These are phyloP conservation scores for Pararge aegeria DNA, from an alignment of 1,140 invertebrate species.

Conservation along the genomic window DNA sequence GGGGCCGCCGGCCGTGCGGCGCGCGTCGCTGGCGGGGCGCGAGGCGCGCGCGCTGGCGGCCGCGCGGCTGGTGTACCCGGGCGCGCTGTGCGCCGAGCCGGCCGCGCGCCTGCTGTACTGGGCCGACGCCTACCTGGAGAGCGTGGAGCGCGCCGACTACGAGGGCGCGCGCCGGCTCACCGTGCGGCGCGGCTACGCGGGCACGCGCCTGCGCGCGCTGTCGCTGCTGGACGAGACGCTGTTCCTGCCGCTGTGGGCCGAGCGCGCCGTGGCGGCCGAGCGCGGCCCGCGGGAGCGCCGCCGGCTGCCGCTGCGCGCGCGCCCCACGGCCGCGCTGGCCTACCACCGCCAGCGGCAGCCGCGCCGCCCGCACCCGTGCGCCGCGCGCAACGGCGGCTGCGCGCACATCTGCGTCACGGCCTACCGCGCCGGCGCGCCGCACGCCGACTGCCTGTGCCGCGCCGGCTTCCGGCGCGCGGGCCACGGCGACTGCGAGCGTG, in stretches of 20 bases:
- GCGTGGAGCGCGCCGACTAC: conserved; percentile 87
- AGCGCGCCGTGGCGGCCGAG: conserved; percentile 87
- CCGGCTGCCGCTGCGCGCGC: conserved; percentile 93
- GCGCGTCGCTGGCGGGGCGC: conserved; percentile 88
- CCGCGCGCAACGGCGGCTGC: conserved; percentile 85
- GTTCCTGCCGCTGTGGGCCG: conserved; percentile 87
- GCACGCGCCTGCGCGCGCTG: conserved; percentile 89
- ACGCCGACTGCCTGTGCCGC: conserved; percentile 84
- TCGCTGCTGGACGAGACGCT: conserved; percentile 85
- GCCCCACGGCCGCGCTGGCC: conserved; percentile 72
- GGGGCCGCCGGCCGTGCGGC: conserved; percentile 80
- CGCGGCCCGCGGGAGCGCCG: conserved; percentile 84
- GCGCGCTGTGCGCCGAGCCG: conserved; percentile 85
- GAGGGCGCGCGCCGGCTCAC: conserved; percentile 86
- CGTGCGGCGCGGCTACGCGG: conserved; percentile 83
- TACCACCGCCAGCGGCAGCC: conserved; percentile 83
- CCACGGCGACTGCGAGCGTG: conserved; percentile 82
- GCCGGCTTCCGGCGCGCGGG: conserved; percentile 83
- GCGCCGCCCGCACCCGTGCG: conserved; percentile 88
- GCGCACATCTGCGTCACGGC: conserved; percentile 84
- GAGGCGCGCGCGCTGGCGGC: conserved; percentile 83
- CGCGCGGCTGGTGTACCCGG: conserved; percentile 81
- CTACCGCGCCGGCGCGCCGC: conserved; percentile 57
- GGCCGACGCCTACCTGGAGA: conserved; percentile 87
- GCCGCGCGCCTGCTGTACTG: conserved; percentile 88